These are phyloP conservation scores for Philypnodon macrostomus DNA, from an alignment of 2,797 vertebrate genomes.

Conservation along the genomic window DNA sequence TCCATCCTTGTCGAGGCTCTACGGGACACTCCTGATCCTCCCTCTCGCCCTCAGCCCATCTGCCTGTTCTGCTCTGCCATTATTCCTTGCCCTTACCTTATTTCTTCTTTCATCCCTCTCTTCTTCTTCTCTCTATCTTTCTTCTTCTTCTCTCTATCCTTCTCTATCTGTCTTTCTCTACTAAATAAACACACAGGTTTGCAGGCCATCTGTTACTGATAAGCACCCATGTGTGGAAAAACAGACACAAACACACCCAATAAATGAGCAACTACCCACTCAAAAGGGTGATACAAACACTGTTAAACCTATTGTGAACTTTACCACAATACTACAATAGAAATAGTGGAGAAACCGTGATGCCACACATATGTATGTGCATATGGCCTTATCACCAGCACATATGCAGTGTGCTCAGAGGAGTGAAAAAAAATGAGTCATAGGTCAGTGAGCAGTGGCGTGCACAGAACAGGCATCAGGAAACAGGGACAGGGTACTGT, in stretches of 20 bases:
- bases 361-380: background rate
- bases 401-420: constrained; percentile 7
- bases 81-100: constrained; percentile 38
- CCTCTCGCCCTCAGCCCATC: constrained; percentile 37
- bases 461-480: constrained; percentile 25
- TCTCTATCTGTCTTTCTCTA: constrained; percentile 47
- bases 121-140: constrained; percentile 24
- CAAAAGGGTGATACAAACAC: background rate
- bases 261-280: constrained; percentile 6
- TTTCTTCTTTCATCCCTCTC: constrained; percentile 20
- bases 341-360: background rate
- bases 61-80: constrained; percentile 34
- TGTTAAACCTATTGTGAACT: background rate
- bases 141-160: constrained; percentile 33
- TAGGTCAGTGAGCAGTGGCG: constrained; percentile 27
- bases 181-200: constrained; percentile 69
- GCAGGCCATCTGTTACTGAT: constrained; percentile 68
- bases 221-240: constrained; percentile 52
- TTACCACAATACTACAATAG: background rate
- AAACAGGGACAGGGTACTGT: constrained; percentile 19
- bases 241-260: constrained; percentile 9
- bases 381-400: constrained; percentile 5
- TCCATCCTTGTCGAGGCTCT: constrained; percentile 6
- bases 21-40: background rate
- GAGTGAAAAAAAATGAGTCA: constrained; percentile 55